Base-by-base conservation (phyloP, 2,888 invertebrate species). In the Xylota sylvarum region DNA sequence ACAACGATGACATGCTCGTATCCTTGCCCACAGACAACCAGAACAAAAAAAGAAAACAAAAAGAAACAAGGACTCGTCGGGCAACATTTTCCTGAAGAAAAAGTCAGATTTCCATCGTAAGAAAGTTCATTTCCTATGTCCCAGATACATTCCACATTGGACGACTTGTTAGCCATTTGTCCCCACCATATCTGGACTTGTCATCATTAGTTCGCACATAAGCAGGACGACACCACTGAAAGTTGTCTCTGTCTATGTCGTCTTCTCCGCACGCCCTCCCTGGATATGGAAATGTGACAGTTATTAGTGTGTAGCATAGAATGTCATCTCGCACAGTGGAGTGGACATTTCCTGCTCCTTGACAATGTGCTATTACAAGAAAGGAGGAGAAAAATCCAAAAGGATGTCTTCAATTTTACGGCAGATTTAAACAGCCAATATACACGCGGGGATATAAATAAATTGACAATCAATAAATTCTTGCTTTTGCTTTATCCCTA, bases 131-230 rank as follows among this genome's bases (percentile, higher is more conserved):
- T 67, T 69, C 37, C 62, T 64, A 48, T 40, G 55, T 32, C 64
- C 79, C 62, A 52, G 37, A 72, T 60, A 65, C 50, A 27, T 35
- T 40, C 64, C 58, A 70, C 70, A 58, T 50, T 69, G 84, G 64
- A 55, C 69, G 76, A 60, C 81, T 81, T 81, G 81, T 72, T 76
- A 72, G 64, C 70, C 52, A 77, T 81, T 77, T 81, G 76, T 77
- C 72, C 19, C 9, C 32, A 58, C 76, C 65, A 32, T 85, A 85
- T 85, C 85, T 76, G 50, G 65, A 76, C 76, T 70, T 85, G 85
- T 55, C 80, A 85, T 85, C 81, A 72, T 85, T 85, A 85, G 81
- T 72, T 72, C 72, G 46, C 76, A 83, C 72, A 83, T 74, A 58
- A 65, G 46, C 37, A 55, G 46, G 46, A 56, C 35, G 56, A 58